These are phyloP conservation scores for Lanius collurio DNA, from an alignment of 2,113 vertebrate genomes.

Conservation along the genomic window DNA sequence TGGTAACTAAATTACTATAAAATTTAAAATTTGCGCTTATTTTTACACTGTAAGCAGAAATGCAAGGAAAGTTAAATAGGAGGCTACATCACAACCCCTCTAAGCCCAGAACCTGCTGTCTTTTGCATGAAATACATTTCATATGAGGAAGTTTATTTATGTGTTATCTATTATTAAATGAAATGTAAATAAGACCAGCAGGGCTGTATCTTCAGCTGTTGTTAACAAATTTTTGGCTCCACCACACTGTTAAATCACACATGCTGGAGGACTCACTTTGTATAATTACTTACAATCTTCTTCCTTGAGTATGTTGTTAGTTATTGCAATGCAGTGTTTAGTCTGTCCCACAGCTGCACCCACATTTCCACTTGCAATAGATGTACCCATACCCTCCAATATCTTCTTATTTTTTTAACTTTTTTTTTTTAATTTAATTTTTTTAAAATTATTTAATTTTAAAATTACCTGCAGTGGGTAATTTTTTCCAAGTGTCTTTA, in stretches of 20 bases:
- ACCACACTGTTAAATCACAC: neutral
- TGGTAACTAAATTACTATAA: neutral
- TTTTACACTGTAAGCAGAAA: neutral
- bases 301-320: neutral
- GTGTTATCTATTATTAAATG: neutral
- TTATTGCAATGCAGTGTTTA: neutral
- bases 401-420: neutral
- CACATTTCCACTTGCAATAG: neutral
- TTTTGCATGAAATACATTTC: neutral
- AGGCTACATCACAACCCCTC: neutral
- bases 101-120: neutral
- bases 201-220: neutral
- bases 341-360: neutral
- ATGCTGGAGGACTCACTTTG: neutral
- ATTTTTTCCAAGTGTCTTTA: neutral
- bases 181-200: neutral
- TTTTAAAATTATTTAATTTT: no score
- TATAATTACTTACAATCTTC: neutral
- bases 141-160: neutral
- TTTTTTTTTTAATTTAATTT: no score
- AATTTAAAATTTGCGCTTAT: neutral
- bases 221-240: neutral
- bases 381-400: neutral
- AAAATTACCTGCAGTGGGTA: neutral
- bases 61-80: neutral